These are phyloP conservation scores for Pangasius djambal DNA, from an alignment of 2,797 vertebrate species.

Conservation along the genomic window DNA sequence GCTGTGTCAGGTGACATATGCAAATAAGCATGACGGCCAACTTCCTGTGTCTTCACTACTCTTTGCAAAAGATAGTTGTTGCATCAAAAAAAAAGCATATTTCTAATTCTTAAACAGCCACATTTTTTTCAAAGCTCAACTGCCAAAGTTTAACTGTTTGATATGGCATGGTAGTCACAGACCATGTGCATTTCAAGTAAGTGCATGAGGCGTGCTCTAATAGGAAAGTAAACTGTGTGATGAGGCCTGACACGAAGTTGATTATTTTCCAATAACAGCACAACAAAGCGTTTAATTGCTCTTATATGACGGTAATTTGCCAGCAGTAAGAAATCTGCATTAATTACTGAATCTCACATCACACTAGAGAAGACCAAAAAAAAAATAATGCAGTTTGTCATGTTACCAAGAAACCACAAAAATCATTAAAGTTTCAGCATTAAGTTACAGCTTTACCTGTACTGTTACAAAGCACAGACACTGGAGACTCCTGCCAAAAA, in stretches of 20 bases:
- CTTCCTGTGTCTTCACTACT: conserved; percentile 6
- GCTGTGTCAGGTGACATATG: conserved; percentile 7
- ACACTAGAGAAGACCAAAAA: too few relatives aligned
- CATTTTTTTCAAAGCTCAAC: background rate
- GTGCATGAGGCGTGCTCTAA: background rate
- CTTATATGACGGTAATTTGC: too few relatives aligned
- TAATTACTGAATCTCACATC: background rate
- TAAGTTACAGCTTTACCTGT: background rate
- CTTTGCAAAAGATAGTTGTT: background rate
- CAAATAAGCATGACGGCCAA: background rate
- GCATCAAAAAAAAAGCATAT: background rate
- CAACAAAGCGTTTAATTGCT: background rate
- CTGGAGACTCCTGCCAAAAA: background rate
- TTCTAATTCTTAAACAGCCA: background rate
- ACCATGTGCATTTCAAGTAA: background rate
- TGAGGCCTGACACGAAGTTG: background rate
- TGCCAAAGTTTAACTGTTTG: background rate
- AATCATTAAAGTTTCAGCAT: background rate
- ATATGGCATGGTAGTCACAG: background rate
- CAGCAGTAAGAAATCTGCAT: background rate
- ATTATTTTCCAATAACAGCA: background rate
- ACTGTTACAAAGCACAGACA: background rate
- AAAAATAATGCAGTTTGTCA: background rate
- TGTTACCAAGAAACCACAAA: too few relatives aligned
- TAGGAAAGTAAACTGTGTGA: background rate